Evolutionary conservation across 1,140 invertebrate species (phyloP), one percentile per base, ranked within the genome.

Genomic region (Condylostylus longicornis): DNA sequence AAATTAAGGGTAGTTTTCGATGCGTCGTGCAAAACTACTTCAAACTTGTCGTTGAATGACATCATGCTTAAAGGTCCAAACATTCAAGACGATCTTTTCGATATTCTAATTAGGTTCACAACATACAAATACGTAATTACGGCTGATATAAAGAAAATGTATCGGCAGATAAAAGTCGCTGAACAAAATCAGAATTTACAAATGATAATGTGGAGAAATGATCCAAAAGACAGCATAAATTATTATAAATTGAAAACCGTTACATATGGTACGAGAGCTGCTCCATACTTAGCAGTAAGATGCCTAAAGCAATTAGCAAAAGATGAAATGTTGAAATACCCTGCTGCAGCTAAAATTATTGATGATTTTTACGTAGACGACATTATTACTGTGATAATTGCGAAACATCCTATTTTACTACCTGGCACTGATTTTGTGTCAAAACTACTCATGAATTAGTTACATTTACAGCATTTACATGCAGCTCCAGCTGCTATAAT

Each of bases 351-450:
- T n/a, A 38, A 47, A 40, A 40, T 45, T 18, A 46, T 60, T 5
- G 7, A 33, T 27, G 51, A 60, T 23, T 54, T 55, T 34, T 65
- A 56, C 32, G 42, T 64, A 10, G 62, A 65, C 38, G 58, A 66
- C 40, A 15, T 56, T 1, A 37, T 58, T 4, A 50, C 51, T 5
- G 54, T 63, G 22, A n/a, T n/a, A n/a, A n/a, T n/a, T n/a, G n/a
- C n/a, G n/a, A n/a, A n/a, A n/a, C n/a, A n/a, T n/a, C n/a, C n/a
- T n/a, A n/a, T n/a, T n/a, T n/a, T n/a, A n/a, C n/a, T n/a, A n/a
- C n/a, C n/a, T n/a, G n/a, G n/a, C n/a, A n/a, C n/a, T n/a, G n/a
- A n/a, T n/a, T n/a, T n/a, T n/a, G n/a, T n/a, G n/a, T n/a, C n/a
- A 35, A 14, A 40, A 12, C 20, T 35, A 8, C 10, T 42, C 12